Percentiles rank a stretch among this genome's conserved stretches.
phyloP scores from a whole-genome alignment of 2,888 invertebrate genomes.

The Cerceris ruficornis region DNA sequence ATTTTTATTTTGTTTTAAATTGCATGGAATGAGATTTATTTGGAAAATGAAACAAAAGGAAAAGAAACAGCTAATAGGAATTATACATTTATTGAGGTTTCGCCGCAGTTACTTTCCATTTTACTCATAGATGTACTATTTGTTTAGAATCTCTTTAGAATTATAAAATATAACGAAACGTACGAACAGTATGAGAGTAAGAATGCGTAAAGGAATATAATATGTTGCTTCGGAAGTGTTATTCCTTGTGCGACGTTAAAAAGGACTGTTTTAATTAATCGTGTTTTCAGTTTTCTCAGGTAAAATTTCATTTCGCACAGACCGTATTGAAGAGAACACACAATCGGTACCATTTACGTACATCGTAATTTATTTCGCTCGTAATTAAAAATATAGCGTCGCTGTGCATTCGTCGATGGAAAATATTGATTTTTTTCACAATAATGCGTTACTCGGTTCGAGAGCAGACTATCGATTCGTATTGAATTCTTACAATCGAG shows the following conservation, averaged over 20 bases:
- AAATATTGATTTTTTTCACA: not conserved
- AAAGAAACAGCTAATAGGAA: no score
- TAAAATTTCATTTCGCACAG: not conserved
- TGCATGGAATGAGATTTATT: no score
- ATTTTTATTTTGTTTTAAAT: no score
- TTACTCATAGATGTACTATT: slow-evolving; percentile 37
- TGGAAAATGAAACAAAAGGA: no score
- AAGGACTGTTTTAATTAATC: slow-evolving; percentile 2
- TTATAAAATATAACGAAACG: slow-evolving; percentile 31
- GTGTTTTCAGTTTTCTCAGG: not conserved
- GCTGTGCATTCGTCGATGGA: no score
- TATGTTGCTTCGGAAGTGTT: slow-evolving; percentile 17
- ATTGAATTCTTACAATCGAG: no score
- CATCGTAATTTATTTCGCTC: not conserved
- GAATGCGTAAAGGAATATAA: slow-evolving; percentile 18
- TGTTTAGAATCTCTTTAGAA: slow-evolving; percentile 43
- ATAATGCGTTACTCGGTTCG: no score
- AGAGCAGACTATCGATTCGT: no score
- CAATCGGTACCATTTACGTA: no score
- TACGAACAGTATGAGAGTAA: slow-evolving; percentile 31
- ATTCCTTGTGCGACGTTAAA: slow-evolving; percentile 1
- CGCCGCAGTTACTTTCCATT: slow-evolving; percentile 38
- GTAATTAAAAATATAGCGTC: no score
- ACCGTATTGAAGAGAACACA: no score
- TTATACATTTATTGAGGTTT: slow-evolving; percentile 32